phyloP scores from a whole-genome alignment of 2,113 vertebrate genomes.

The Murina feae region DNA sequence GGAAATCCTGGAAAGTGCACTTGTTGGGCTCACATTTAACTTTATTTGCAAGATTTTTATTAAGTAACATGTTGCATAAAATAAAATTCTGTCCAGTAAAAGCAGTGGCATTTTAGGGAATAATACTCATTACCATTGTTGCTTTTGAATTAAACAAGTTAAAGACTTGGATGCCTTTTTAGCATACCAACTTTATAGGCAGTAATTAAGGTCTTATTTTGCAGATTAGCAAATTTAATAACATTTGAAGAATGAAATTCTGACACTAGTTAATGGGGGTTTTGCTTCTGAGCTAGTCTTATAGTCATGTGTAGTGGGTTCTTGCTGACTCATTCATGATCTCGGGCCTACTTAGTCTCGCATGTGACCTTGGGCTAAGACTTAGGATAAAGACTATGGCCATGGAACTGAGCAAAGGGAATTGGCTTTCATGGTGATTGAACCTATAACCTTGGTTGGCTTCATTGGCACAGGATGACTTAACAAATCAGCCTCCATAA shows the following conservation, averaged over 20 bases:
- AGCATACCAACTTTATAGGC: slow-evolving; percentile 46
- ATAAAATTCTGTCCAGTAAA: slow-evolving; percentile 59
- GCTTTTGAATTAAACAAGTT: slow-evolving; percentile 70
- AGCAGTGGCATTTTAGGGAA: slow-evolving; percentile 60
- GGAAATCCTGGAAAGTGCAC: slow-evolving; percentile 73
- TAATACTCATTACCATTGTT: slow-evolving; percentile 67
- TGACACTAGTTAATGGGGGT: slow-evolving; percentile 21
- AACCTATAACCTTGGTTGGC: slow-evolving; percentile 47
- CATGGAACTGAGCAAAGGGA: slow-evolving; percentile 29
- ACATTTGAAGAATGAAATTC: slow-evolving; percentile 47
- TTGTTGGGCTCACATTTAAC: slow-evolving; percentile 70
- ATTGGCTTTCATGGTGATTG: background rate
- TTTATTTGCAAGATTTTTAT: slow-evolving; percentile 73
- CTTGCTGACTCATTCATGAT: slow-evolving; percentile 50
- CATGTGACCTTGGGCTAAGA: slow-evolving; percentile 38
- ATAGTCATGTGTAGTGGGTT: slow-evolving; percentile 30
- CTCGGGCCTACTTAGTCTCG: slow-evolving; percentile 26
- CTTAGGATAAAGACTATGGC: slow-evolving; percentile 22
- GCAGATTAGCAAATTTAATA: slow-evolving; percentile 41
- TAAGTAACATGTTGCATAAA: slow-evolving; percentile 68
- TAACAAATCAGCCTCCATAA: background rate
- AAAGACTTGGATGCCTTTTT: slow-evolving; percentile 44
- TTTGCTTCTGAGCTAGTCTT: slow-evolving; percentile 61
- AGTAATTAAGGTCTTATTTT: slow-evolving; percentile 62
- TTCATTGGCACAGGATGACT: background rate